phyloP scores from a whole-genome alignment of 2,797 vertebrate genomes.

The Poecilia gillii region DNA sequence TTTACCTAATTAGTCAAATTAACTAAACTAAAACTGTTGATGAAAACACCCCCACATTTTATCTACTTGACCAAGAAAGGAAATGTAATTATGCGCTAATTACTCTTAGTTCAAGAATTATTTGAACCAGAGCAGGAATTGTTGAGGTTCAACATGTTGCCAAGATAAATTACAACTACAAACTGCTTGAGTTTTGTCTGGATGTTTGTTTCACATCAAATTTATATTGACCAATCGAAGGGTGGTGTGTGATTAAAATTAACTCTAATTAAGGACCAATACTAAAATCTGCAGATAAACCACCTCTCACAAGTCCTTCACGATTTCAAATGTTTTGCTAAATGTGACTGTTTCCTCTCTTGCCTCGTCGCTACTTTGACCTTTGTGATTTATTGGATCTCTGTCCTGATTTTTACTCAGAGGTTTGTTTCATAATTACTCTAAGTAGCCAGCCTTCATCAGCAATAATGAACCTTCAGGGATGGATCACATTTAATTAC shows the following conservation, averaged over 20 bases:
- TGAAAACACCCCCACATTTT: neutral
- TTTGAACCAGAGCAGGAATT: neutral
- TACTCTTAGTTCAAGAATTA: neutral
- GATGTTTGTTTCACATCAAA: neutral
- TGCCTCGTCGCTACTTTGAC: constrained; percentile 45
- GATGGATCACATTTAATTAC: constrained; percentile 51
- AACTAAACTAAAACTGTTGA: neutral
- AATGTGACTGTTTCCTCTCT: constrained; percentile 20
- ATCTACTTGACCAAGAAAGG: neutral
- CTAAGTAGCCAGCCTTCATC: constrained; percentile 55
- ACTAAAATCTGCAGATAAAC: neutral
- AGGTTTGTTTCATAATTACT: constrained; percentile 53
- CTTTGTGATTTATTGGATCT: constrained; percentile 49
- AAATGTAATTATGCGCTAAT: neutral
- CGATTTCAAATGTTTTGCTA: constrained; percentile 8
- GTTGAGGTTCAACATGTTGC: neutral
- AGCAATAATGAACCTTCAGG: constrained; percentile 52
- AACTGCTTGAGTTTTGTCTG: neutral
- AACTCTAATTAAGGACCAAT: constrained; percentile 18
- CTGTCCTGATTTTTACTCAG: constrained; percentile 31
- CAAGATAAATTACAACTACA: neutral
- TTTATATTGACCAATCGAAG: constrained; percentile 6
- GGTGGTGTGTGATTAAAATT: constrained; percentile 13
- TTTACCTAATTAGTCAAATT: neutral
- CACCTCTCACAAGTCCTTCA: constrained; percentile 30